These are phyloP conservation scores for Hylaeus volcanicus DNA, from an alignment of 1,140 invertebrate species.

Conservation along the genomic window DNA sequence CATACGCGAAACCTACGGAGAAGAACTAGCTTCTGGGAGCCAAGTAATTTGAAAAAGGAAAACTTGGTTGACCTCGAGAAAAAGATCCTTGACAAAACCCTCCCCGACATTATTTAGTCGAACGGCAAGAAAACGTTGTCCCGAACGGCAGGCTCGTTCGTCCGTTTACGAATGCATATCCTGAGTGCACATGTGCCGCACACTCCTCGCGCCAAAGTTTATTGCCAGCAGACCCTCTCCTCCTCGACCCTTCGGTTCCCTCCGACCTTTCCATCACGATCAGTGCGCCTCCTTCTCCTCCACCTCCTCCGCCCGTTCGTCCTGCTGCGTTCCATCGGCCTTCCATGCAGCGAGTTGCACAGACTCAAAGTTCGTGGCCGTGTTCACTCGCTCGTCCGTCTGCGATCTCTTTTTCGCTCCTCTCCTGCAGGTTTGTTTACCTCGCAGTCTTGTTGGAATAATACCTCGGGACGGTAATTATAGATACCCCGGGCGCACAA, in stretches of 20 bases:
- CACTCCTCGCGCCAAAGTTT: constrained; percentile 74
- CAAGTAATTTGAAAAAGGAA: neutral
- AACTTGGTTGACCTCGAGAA: neutral
- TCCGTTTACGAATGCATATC: constrained; percentile 52
- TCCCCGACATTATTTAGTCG: neutral
- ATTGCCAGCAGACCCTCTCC: constrained; percentile 65
- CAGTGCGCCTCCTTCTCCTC: constrained; percentile 26
- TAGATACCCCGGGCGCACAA: constrained; percentile 56
- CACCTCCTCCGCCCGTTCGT: constrained; percentile 12
- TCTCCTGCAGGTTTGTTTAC: constrained; percentile 65
- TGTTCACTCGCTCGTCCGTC: constrained; percentile 28
- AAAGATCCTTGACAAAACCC: neutral
- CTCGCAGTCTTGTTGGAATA: constrained; percentile 67
- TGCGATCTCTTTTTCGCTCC: constrained; percentile 27
- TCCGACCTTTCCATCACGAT: constrained; percentile 55
- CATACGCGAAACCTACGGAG: too few species aligned
- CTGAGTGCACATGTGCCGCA: constrained; percentile 71
- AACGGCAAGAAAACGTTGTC: constrained; percentile 21
- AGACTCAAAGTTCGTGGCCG: constrained; percentile 46
- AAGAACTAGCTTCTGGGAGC: too few species aligned
- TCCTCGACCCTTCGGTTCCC: neutral
- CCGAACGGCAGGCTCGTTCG: constrained; percentile 11
- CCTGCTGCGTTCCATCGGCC: constrained; percentile 44
- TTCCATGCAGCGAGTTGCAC: constrained; percentile 35
- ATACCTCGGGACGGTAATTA: constrained; percentile 64